Base-by-base conservation (phyloP, 2,113 vertebrate genomes). In the Ginglymostoma cirratum region DNA sequence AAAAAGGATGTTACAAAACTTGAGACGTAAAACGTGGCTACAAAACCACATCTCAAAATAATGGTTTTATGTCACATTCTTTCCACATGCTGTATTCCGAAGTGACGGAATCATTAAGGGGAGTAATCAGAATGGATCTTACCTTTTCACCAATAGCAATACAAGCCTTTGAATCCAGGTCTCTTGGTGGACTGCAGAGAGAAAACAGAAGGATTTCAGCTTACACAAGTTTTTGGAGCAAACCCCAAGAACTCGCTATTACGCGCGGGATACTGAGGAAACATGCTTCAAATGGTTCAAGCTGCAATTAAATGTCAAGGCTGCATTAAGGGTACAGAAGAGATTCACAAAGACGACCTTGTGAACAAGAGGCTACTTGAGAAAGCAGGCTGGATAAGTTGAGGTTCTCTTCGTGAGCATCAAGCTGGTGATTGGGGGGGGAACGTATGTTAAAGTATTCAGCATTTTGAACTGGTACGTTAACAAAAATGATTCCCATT, bases 111-210 rank as follows among this genome's bases (percentile, higher is more conserved):
- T 15, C 67, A 34, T 19, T 14, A 42, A 1, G 45, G 23, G 12
- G 27, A 61, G 30, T 94, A 42, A 96, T 76, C 45, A 66, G 96
- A 94, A 96, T 34, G 42, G 27, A 1, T 72, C 95, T 85, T 98
- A 99, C 99, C 99, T 98, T 98, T 96, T 99, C 99, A 34, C 99
- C 99, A 96, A 99, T 99, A 45, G 98, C 99, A 97, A 99, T 99
- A 95, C 98, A 99, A 96, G 99, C 99, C 97, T 99, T 99, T 12
- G 99, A 99, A 96, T 99, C 99, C 97, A 99, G 97, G 97, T 99
- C 99, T 97, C 99, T 98, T 93, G 99, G 99, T 67, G 99, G 98
- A 97, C 99, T 99, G 96, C 96, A n/a, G 76, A 96, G 66, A 96
- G 48, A 1, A 45, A 48, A 2, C 24, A 66, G 61, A 90, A 38